Conservation (phyloP, 2,888 invertebrate genomes). For the Cantharis nigra region DNA sequence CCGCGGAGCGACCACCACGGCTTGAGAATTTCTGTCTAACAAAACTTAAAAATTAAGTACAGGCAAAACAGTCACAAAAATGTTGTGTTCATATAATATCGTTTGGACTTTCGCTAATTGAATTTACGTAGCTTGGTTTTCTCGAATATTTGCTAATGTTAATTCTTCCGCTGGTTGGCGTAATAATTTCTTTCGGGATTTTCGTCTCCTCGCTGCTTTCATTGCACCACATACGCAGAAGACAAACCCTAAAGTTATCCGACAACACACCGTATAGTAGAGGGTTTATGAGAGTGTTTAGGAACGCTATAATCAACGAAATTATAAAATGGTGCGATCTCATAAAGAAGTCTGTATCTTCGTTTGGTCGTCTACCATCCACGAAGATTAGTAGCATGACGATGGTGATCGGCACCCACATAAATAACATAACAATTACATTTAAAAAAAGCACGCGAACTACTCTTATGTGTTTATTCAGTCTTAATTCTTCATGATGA, state of each 20-base stretch:
- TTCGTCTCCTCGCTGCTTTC: conserved; percentile 22
- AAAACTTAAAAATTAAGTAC: not conserved
- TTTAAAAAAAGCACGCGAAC: conserved; percentile 60
- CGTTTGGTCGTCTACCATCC: conserved; percentile 58
- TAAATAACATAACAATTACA: conserved; percentile 60
- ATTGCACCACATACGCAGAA: conserved; percentile 53
- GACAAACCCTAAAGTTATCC: conserved; percentile 59
- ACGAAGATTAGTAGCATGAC: conserved; percentile 61
- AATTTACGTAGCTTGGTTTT: conserved; percentile 43
- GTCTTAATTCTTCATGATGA: conserved; percentile 58
- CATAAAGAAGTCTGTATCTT: conserved; percentile 59
- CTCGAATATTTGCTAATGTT: conserved; percentile 39
- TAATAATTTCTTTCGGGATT: conserved; percentile 37
- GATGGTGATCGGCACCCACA: conserved; percentile 63
- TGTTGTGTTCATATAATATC: conserved; percentile 26
- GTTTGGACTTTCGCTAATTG: conserved; percentile 44
- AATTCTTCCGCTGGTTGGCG: conserved; percentile 45
- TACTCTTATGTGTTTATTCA: conserved; percentile 60
- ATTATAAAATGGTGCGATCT: conserved; percentile 60
- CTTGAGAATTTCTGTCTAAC: not conserved
- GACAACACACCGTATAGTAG: conserved; percentile 61
- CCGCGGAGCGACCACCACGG: not conserved
- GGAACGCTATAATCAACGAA: conserved; percentile 57
- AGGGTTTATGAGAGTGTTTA: conserved; percentile 63
- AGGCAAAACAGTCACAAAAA: not conserved